Evolutionary conservation across 1,140 invertebrate genomes (phyloP).

Genomic region (Zaprionus africanus): DNA sequence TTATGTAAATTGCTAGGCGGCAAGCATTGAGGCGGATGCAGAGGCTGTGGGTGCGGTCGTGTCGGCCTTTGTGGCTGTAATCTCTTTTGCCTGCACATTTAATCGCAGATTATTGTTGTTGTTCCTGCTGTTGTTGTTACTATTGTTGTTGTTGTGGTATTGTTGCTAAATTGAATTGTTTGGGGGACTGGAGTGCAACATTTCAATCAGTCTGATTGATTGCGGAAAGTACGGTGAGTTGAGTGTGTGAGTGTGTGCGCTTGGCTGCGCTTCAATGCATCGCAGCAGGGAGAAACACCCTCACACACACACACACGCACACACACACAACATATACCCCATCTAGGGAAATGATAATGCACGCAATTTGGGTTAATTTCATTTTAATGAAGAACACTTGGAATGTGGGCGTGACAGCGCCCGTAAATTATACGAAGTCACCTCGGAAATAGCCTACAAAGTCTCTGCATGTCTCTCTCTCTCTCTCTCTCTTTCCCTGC

Average conservation of each 20-base stretch:
- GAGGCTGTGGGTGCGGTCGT: conserved; percentile 34
- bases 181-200: conserved; percentile 37
- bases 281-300: conserved; percentile 1
- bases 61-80: conserved; percentile 41
- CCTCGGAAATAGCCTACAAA: not conserved
- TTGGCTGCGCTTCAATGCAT: conserved; percentile 46
- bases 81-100: conserved; percentile 32
- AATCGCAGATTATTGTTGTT: conserved; percentile 47
- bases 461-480: not conserved
- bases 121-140: not conserved
- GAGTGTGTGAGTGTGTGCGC: conserved; percentile 12
- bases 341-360: conserved; percentile 20
- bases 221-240: conserved; percentile 7
- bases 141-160: not conserved
- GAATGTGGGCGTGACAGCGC: conserved; percentile 15
- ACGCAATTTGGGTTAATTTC: conserved; percentile 42
- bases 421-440: not conserved
- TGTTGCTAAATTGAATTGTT: conserved; percentile 54
- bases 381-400: conserved; percentile 25
- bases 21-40: conserved; percentile 9
- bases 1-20: conserved; percentile 36
- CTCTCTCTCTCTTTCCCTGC: not conserved
- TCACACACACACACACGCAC: not conserved
- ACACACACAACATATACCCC: not conserved
- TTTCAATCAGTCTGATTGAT: conserved; percentile 57